Evolutionary conservation across 2,113 vertebrate genomes (phyloP).

Genomic region (Grantiella picta): DNA sequence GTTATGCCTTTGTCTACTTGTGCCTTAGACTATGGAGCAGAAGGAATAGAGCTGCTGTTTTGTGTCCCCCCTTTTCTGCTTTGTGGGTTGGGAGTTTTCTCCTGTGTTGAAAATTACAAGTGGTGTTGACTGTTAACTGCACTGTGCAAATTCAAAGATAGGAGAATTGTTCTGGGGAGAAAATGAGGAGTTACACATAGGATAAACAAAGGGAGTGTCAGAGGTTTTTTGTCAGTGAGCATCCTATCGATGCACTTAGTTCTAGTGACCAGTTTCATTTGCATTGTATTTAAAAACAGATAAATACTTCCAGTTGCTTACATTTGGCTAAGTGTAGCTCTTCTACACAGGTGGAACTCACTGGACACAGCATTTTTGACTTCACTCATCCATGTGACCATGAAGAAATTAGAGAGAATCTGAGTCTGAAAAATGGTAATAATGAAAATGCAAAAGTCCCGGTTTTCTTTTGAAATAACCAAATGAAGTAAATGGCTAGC

Average conservation of each 20-base stretch:
- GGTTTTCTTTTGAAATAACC: not conserved
- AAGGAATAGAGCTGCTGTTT: not conserved
- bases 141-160: not conserved
- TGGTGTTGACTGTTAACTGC: not conserved
- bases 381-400: slow-evolving; percentile 95
- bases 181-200: not conserved
- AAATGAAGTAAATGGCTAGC: not conserved
- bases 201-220: not conserved
- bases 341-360: slow-evolving; percentile 86
- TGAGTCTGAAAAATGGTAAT: slow-evolving; percentile 84
- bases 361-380: slow-evolving; percentile 95
- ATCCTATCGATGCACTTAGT: not conserved
- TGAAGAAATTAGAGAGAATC: slow-evolving; percentile 88
- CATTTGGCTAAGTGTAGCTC: not conserved
- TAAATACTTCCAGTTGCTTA: not conserved
- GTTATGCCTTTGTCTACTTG: not conserved
- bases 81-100: not conserved
- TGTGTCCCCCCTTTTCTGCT: not conserved
- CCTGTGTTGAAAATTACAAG: not conserved
- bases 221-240: not conserved
- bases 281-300: not conserved
- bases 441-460: not conserved
- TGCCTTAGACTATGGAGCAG: not conserved
- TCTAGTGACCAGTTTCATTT: not conserved
- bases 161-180: not conserved